phyloP scores from a whole-genome alignment of 2,113 vertebrate species.

The Clarias gariepinus region DNA sequence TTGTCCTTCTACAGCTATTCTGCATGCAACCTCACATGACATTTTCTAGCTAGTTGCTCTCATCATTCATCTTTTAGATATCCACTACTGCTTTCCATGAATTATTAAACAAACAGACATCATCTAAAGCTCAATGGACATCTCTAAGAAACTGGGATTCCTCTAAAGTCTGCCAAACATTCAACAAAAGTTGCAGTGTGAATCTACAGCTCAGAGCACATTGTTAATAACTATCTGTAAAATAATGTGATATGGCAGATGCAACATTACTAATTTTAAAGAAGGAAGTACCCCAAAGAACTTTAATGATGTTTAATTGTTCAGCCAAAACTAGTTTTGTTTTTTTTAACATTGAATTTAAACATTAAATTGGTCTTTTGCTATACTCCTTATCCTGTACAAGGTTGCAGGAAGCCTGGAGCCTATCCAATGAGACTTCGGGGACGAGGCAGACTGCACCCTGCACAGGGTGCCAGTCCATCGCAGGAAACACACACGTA shows the following conservation, averaged over 20 bases:
- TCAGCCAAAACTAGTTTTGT: neutral
- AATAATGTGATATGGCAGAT: neutral
- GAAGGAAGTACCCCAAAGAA: neutral
- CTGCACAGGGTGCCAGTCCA: too few species aligned
- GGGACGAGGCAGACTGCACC: too few species aligned
- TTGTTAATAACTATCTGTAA: slow-evolving; percentile 6
- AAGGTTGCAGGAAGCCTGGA: too few species aligned
- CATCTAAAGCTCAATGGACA: slow-evolving; percentile 33
- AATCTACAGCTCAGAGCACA: neutral
- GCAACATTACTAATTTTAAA: neutral
- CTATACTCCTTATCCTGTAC: too few species aligned
- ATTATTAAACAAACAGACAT: slow-evolving; percentile 44
- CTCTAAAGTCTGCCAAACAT: slow-evolving; percentile 15
- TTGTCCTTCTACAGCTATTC: slow-evolving; percentile 9
- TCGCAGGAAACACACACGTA: too few species aligned
- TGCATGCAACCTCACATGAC: slow-evolving; percentile 17
- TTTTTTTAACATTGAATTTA: too few species aligned
- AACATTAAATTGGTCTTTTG: too few species aligned
- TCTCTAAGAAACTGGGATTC: slow-evolving; percentile 11
- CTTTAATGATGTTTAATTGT: neutral
- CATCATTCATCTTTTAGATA: slow-evolving; percentile 28
- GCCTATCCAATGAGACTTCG: too few species aligned
- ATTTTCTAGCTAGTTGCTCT: slow-evolving; percentile 28
- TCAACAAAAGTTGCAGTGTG: slow-evolving; percentile 3
- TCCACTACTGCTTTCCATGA: slow-evolving; percentile 31